phyloP scores from a whole-genome alignment of 2,113 vertebrate species.

The Otus sunia region DNA sequence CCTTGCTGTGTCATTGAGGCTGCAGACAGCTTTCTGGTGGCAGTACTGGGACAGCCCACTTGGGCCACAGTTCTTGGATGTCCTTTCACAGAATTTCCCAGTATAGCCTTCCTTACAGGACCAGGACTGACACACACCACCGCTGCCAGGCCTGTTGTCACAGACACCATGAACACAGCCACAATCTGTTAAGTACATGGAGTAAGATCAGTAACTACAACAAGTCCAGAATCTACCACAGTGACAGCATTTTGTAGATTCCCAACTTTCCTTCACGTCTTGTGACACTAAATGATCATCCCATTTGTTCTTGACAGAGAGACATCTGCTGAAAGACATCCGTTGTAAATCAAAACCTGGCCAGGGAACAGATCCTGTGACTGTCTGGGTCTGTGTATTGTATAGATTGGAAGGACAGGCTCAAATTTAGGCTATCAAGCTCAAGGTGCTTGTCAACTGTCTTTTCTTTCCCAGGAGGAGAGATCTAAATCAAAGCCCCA shows the following conservation, averaged over 20 bases:
- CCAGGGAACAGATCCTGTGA: background rate
- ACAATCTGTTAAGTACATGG: conserved; percentile 78
- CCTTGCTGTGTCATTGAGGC: conserved; percentile 62
- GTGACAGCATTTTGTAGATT: background rate
- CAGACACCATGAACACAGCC: conserved; percentile 90
- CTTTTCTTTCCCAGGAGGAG: background rate
- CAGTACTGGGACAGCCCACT: conserved; percentile 76
- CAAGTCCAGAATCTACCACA: background rate
- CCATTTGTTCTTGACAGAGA: background rate
- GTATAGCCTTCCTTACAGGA: conserved; percentile 84
- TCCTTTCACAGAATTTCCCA: conserved; percentile 85
- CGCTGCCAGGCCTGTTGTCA: conserved; percentile 90
- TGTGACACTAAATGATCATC: background rate
- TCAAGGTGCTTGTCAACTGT: background rate
- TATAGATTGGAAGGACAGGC: background rate
- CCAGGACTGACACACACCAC: conserved; percentile 82
- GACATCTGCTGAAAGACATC: background rate
- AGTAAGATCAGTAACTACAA: background rate
- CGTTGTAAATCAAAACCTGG: background rate
- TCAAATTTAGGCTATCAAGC: background rate
- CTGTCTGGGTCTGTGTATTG: background rate
- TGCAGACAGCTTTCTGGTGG: conserved; percentile 83
- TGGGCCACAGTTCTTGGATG: conserved; percentile 70
- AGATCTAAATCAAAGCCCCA: background rate
- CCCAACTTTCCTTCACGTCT: background rate